These are phyloP conservation scores for Scomberomorus guttatus DNA, from an alignment of 2,797 vertebrate genomes.

Conservation along the genomic window DNA sequence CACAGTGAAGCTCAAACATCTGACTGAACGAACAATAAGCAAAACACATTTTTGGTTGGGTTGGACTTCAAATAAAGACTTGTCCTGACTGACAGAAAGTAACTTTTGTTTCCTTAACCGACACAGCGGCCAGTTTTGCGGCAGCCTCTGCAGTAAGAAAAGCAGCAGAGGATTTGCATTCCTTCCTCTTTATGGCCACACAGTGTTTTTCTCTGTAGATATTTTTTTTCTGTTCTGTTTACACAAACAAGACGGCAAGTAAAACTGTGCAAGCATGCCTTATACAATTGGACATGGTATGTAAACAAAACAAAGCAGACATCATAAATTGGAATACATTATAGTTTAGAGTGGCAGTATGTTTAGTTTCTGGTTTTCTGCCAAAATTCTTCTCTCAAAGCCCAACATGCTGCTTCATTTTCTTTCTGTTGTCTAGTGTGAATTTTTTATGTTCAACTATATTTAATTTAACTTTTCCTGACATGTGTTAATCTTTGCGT, in stretches of 20 bases:
- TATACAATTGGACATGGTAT: neutral
- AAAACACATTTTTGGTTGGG: too few species aligned
- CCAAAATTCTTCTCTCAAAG: neutral
- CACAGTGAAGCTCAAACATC: too few species aligned
- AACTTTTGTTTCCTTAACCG: neutral
- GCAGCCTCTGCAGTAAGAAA: neutral
- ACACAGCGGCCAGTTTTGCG: neutral
- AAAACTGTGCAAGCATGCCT: neutral
- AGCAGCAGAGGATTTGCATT: slow-evolving; percentile 8
- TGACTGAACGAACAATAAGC: too few species aligned
- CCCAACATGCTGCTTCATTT: slow-evolving; percentile 1
- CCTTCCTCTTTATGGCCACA: neutral
- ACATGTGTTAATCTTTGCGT: slow-evolving; percentile 7
- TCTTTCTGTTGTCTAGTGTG: neutral
- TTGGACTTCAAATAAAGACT: neutral
- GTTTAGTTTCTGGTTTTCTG: slow-evolving; percentile 10
- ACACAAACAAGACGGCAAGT: slow-evolving; percentile 2
- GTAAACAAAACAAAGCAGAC: slow-evolving; percentile 11
- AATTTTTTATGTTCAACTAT: neutral
- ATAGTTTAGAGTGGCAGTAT: neutral
- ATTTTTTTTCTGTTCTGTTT: slow-evolving; percentile 20
- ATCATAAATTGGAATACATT: slow-evolving; percentile 7
- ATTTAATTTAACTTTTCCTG: slow-evolving; percentile 18
- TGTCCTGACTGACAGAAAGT: too few species aligned
- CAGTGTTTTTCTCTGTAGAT: neutral